Conservation (phyloP, 2,888 invertebrate species). For the Nysson spinosus region DNA sequence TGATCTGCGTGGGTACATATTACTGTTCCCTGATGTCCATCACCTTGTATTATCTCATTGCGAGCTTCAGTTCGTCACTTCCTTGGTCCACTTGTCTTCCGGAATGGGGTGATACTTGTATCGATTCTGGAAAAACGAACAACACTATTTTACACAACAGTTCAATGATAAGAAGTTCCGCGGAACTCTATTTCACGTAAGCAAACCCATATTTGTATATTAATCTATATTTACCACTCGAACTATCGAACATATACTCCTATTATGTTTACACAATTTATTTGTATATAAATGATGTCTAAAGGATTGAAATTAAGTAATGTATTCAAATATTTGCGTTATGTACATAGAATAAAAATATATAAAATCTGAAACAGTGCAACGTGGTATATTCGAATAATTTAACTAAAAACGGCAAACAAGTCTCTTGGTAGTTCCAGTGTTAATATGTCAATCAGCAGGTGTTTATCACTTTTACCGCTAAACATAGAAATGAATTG, state of each 20-base stretch:
- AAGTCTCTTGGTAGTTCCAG: no score
- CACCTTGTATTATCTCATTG: slow-evolving; percentile 76
- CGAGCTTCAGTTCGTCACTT: slow-evolving; percentile 75
- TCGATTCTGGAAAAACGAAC: slow-evolving; percentile 52
- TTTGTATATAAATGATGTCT: no score
- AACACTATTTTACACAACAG: slow-evolving; percentile 15
- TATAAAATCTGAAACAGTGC: no score
- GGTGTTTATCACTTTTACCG: no score
- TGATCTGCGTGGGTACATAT: slow-evolving; percentile 76
- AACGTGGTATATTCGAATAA: no score
- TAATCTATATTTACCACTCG: background rate
- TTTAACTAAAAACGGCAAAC: no score
- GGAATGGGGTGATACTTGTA: slow-evolving; percentile 70
- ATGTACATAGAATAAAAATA: no score
- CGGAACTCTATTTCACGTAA: slow-evolving; percentile 67
- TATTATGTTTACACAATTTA: background rate
- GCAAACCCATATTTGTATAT: no score
- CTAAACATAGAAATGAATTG: no score
- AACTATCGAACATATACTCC: background rate
- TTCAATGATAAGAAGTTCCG: slow-evolving; percentile 56
- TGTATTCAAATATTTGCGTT: no score
- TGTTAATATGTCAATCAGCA: no score
- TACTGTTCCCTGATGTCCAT: slow-evolving; percentile 78
- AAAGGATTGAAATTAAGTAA: no score
- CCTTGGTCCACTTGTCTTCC: slow-evolving; percentile 77